Evolutionary conservation across 1,140 invertebrate genomes (phyloP), one percentile per base, ranked within the genome.

Genomic region (Ctenoplectra terminalis): DNA sequence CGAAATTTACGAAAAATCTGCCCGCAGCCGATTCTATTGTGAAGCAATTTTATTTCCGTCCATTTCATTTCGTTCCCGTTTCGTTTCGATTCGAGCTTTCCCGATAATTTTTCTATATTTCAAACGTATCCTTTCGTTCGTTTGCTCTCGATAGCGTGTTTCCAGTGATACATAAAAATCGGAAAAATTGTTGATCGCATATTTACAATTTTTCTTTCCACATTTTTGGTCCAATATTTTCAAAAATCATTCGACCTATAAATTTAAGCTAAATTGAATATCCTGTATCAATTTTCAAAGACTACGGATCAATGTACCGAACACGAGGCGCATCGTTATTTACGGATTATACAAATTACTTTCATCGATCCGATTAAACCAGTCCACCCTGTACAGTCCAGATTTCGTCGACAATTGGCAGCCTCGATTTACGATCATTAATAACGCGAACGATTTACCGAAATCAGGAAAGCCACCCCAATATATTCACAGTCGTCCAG

Each of bases 381-480:
- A 26, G 58, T 50, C 56, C 9, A 6, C 29, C 6, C 1, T 54
- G 7, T 20, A n/a, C 64, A 15, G 50, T 29, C 29, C 40, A 54
- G 43, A 48, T 37, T 46, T 31, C 71, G 20, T 40, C 37, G 43
- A 43, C 29, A 34, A 66, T 61, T 64, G 48, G 23, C 81, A 34
- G 54, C 82, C 73, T 37, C 46, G 50, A 76, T 86, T 79, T 74
- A 83, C 69, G 83, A 73, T 75, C 56, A 37, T 63, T 60, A 75
- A 60, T 46, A 81, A 31, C 37, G 5, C 17, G 2, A 60, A 11
- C 37, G 71, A 77, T 85, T 85, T 61, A 67, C 69, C 72, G 64
- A 61, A 88, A 87, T 81, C 56, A 43, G 83, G 70, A 50, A 40
- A 87, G 31, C 54, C 54, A 31, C 60, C 13, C 37, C 29, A 20